These are phyloP conservation scores for Oreortyx pictus DNA, from an alignment of 2,797 vertebrate genomes.

Conservation along the genomic window DNA sequence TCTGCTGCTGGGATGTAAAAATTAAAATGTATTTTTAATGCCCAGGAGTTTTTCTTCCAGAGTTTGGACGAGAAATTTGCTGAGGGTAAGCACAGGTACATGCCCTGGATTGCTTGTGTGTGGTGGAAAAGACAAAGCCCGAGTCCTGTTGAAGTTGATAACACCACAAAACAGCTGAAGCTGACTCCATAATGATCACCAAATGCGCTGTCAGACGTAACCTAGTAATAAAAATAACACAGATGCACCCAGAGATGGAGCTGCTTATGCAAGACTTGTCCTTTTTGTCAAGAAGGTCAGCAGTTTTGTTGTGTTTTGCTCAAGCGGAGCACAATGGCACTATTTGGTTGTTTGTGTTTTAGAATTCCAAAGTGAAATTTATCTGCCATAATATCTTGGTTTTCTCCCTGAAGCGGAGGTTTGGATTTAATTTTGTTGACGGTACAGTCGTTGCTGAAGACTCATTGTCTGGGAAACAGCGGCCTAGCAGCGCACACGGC, in stretches of 20 bases:
- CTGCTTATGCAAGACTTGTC: background rate
- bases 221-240: conserved; percentile 44
- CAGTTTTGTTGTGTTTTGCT: conserved; percentile 18
- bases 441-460: background rate
- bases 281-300: conserved; percentile 17
- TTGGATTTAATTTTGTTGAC: conserved; percentile 39
- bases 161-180: background rate
- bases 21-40: background rate
- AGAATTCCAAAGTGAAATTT: conserved; percentile 19
- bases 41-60: background rate
- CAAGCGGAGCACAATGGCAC: background rate
- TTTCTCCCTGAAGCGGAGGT: conserved; percentile 24
- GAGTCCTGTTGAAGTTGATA: background rate
- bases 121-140: background rate
- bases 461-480: conserved; percentile 11
- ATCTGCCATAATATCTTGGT: conserved; percentile 27
- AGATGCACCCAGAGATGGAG: background rate
- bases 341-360: conserved; percentile 25
- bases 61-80: background rate
- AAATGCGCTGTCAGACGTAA: background rate
- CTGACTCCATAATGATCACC: background rate
- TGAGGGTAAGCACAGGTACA: background rate
- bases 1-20: background rate
- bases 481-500: background rate
- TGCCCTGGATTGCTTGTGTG: background rate